phyloP scores from a whole-genome alignment of 2,113 vertebrate genomes.

The Psittacula cyanocephala region DNA sequence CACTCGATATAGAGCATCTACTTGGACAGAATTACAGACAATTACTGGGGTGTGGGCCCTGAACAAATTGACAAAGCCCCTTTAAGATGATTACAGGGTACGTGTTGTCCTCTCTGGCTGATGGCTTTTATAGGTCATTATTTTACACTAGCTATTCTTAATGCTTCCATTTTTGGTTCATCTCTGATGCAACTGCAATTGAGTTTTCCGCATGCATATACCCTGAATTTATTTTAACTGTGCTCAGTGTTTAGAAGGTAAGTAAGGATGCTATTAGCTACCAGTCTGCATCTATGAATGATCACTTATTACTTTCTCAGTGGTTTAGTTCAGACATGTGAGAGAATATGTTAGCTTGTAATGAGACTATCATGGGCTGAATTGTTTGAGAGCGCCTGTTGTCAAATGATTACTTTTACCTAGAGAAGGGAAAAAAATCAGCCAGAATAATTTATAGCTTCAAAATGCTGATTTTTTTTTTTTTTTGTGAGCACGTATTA shows the following conservation, averaged over 20 bases:
- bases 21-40: background rate
- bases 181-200: background rate
- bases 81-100: background rate
- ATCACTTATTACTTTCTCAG: background rate
- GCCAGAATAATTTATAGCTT: conserved; percentile 37
- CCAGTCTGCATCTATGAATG: conserved; percentile 7
- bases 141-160: conserved; percentile 5
- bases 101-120: background rate
- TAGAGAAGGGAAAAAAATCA: background rate
- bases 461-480: background rate
- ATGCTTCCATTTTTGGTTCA: conserved; percentile 10
- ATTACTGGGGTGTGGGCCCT: background rate
- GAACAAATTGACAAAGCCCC: background rate
- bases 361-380: background rate
- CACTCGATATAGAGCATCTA: background rate
- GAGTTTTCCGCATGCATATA: conserved; percentile 19
- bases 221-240: conserved; percentile 37
- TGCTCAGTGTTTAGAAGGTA: conserved; percentile 31
- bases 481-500: background rate
- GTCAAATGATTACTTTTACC: conserved; percentile 5
- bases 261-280: conserved; percentile 43
- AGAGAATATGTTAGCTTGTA: background rate
- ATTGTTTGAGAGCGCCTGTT: background rate
- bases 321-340: conserved; percentile 15
- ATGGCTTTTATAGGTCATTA: background rate